Percentiles rank a stretch among this genome's conserved stretches.
Evolutionary conservation across 2,113 vertebrate genomes (phyloP).

Genomic region (Istiophorus platypterus): DNA sequence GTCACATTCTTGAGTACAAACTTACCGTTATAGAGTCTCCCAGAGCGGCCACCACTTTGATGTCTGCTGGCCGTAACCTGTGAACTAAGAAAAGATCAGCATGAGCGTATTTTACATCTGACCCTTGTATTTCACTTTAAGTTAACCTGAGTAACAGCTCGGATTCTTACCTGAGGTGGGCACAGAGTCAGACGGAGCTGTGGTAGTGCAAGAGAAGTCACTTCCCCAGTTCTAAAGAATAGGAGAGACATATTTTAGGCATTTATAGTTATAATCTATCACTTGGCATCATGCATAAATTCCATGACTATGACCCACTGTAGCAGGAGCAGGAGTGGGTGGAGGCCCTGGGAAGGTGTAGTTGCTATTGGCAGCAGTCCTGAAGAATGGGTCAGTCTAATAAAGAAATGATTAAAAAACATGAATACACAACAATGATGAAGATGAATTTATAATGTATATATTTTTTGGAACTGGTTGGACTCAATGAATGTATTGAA

Average conservation of each 20-base stretch:
- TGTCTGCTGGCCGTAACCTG: slow-evolving; percentile 88
- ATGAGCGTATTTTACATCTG: background rate
- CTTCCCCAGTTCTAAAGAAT: slow-evolving; percentile 93
- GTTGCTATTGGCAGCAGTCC: slow-evolving; percentile 88
- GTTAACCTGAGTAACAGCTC: background rate
- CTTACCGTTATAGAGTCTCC: slow-evolving; percentile 94
- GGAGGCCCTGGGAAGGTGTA: slow-evolving; percentile 78
- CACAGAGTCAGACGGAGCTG: slow-evolving; percentile 77
- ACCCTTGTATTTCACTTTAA: background rate
- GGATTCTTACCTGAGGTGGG: slow-evolving; percentile 89
- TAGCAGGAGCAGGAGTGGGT: slow-evolving; percentile 73
- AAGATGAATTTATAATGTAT: background rate
- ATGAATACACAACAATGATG: background rate
- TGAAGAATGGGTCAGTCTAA: slow-evolving; percentile 87
- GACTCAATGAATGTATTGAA: background rate
- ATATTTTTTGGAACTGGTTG: background rate
- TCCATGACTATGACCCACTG: slow-evolving; percentile 75
- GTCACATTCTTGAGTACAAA: slow-evolving; percentile 7
- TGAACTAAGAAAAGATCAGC: slow-evolving; percentile 83
- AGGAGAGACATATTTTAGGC: background rate
- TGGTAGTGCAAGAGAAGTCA: slow-evolving; percentile 85
- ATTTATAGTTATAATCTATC: background rate
- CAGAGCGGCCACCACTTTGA: slow-evolving; percentile 89
- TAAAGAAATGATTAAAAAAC: slow-evolving; percentile 33
- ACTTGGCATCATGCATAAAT: background rate